A percentile compares a stretch with the other conserved stretches of the same genome.
phyloP scores from a whole-genome alignment of 2,113 vertebrate species.

The Hymenochirus boettgeri region DNA sequence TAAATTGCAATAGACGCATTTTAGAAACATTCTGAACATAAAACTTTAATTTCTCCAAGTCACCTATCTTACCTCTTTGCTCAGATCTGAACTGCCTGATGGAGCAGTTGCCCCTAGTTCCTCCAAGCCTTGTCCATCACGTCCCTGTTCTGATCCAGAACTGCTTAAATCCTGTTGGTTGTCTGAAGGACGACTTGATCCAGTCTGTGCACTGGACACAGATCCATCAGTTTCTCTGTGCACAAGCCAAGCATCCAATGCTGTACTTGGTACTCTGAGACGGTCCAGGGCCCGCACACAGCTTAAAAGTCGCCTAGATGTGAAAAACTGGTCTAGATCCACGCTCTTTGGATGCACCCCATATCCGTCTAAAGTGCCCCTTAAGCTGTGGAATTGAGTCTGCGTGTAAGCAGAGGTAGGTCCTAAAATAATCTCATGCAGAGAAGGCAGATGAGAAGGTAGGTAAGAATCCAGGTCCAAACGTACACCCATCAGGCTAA shows the following conservation, averaged over 20 bases:
- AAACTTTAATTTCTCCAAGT: too few relatives aligned
- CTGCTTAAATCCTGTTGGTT: slow-evolving; percentile 78
- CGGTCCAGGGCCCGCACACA: slow-evolving; percentile 91
- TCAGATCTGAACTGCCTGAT: slow-evolving; percentile 79
- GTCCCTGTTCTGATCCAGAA: slow-evolving; percentile 80
- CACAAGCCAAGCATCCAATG: slow-evolving; percentile 91
- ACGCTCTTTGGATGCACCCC: slow-evolving; percentile 96
- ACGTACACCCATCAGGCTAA: slow-evolving; percentile 93
- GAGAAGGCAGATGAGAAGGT: slow-evolving; percentile 86
- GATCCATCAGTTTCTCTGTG: slow-evolving; percentile 88
- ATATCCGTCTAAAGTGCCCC: slow-evolving; percentile 93
- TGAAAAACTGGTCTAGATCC: slow-evolving; percentile 92
- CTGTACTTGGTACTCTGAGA: slow-evolving; percentile 84
- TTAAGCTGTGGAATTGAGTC: slow-evolving; percentile 97
- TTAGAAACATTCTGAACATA: too few relatives aligned
- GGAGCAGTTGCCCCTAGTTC: slow-evolving; percentile 87
- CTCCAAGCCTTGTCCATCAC: slow-evolving; percentile 74
- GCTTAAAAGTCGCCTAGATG: slow-evolving; percentile 81
- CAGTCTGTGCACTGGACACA: slow-evolving; percentile 76
- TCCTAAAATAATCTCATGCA: slow-evolving; percentile 97
- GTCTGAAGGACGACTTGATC: slow-evolving; percentile 76
- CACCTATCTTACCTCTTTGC: slow-evolving; percentile 82
- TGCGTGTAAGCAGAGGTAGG: slow-evolving; percentile 97
- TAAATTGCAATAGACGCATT: too few relatives aligned
- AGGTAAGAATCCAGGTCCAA: slow-evolving; percentile 97